Conservation (phyloP, 2,113 vertebrate genomes). For the Perca schrenkii region DNA sequence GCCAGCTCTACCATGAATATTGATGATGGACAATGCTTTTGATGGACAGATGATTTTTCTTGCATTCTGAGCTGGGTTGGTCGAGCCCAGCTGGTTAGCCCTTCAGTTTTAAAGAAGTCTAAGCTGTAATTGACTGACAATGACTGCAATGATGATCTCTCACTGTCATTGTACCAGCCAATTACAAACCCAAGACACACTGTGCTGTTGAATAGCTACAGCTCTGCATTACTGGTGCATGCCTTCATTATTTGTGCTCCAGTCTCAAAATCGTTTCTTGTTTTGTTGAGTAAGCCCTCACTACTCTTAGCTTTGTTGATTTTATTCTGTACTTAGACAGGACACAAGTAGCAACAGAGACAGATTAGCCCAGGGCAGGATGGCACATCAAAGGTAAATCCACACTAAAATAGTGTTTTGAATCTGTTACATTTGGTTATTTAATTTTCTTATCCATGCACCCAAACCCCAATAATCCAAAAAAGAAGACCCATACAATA, state of each 20-base stretch:
- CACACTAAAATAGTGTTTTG: not conserved
- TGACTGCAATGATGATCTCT: not conserved
- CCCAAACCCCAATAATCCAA: not conserved
- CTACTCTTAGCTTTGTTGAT: not conserved
- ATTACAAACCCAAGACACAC: not conserved
- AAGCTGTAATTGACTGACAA: conserved; percentile 27
- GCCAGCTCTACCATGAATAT: conserved; percentile 16
- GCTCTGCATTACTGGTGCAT: not conserved
- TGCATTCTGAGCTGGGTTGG: conserved; percentile 3
- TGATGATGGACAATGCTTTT: conserved; percentile 13
- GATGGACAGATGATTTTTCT: conserved; percentile 37
- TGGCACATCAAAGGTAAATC: too few species aligned
- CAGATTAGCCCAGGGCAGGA: too few species aligned
- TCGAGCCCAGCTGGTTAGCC: conserved; percentile 4
- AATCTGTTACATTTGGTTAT: not conserved
- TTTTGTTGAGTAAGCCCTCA: not conserved
- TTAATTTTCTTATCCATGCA: not conserved
- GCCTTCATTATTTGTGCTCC: too few species aligned
- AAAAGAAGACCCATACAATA: too few species aligned
- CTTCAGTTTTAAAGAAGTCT: conserved; percentile 7
- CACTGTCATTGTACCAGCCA: conserved; percentile 20
- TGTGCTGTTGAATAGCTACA: not conserved
- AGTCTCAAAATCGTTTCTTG: not conserved
- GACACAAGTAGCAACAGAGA: not conserved
- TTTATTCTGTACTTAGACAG: not conserved